These are phyloP conservation scores for Pristiophorus japonicus DNA, from an alignment of 2,113 vertebrate species.

Conservation along the genomic window DNA sequence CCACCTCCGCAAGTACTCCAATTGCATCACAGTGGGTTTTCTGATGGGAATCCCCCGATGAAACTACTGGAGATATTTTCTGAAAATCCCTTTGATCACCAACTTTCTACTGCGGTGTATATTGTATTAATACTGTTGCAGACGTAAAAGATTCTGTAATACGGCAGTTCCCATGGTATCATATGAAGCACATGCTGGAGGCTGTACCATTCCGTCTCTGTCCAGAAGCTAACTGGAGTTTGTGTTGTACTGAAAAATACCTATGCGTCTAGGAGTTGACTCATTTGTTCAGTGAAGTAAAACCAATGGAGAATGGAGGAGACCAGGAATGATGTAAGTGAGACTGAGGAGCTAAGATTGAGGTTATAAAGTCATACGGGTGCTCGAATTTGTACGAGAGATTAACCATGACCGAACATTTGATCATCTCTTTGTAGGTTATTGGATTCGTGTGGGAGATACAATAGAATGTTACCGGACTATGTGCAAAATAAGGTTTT, in stretches of 20 bases:
- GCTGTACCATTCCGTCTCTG: not conserved
- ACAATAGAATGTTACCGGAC: not conserved
- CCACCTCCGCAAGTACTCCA: no score
- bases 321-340: not conserved
- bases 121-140: not conserved
- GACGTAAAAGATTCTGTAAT: not conserved
- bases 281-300: not conserved
- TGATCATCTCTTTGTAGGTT: not conserved
- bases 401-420: conserved; percentile 1
- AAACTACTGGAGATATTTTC: not conserved
- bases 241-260: not conserved
- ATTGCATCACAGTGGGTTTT: not conserved
- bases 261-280: not conserved
- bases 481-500: not conserved
- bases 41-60: not conserved
- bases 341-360: not conserved
- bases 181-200: not conserved
- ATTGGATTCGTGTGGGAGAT: not conserved
- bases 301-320: conserved; percentile 21
- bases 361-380: not conserved
- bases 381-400: not conserved
- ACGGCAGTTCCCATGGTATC: not conserved
- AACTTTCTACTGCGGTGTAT: not conserved
- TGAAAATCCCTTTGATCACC: not conserved
- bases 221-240: conserved; percentile 7